Evolutionary conservation across 23 tunicate genomes (phyloP).

Genomic region (Trididemnum clinides): DNA sequence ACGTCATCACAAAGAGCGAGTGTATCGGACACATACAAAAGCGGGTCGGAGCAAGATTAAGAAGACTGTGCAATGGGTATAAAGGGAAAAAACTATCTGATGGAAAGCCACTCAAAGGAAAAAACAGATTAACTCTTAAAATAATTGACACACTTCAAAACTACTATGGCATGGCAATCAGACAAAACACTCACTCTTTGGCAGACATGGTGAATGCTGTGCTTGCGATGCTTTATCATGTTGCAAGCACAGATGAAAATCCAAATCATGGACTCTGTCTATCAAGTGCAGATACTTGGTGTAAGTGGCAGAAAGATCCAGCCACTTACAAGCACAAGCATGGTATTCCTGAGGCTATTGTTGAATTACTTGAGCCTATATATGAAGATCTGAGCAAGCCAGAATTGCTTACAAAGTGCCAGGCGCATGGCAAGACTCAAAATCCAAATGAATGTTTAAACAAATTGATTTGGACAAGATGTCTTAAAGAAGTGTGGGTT

Average conservation of each 20-base stretch:
- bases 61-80: neutral
- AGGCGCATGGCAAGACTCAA: conserved; percentile 14
- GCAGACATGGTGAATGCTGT: conserved; percentile 9
- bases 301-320: conserved; percentile 9
- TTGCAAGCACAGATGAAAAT: conserved; percentile 8
- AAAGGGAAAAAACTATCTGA: neutral
- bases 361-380: neutral
- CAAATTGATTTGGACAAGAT: neutral
- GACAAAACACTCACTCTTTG: neutral
- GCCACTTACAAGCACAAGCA: conserved; percentile 1
- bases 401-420: neutral
- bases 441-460: conserved; percentile 14
- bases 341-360: conserved; percentile 6
- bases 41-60: neutral
- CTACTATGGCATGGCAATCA: neutral
- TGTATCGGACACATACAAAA: neutral
- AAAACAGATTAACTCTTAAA: neutral
- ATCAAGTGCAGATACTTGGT: neutral
- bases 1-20: neutral
- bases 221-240: neutral
- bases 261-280: neutral
- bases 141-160: conserved; percentile 1
- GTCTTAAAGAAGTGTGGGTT: conserved; percentile 10
- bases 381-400: conserved; percentile 9
- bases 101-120: neutral